A percentile compares a stretch with the other conserved stretches of the same genome.
Conservation (phyloP, 2,113 vertebrate genomes). For the Carassius carassius region DNA sequence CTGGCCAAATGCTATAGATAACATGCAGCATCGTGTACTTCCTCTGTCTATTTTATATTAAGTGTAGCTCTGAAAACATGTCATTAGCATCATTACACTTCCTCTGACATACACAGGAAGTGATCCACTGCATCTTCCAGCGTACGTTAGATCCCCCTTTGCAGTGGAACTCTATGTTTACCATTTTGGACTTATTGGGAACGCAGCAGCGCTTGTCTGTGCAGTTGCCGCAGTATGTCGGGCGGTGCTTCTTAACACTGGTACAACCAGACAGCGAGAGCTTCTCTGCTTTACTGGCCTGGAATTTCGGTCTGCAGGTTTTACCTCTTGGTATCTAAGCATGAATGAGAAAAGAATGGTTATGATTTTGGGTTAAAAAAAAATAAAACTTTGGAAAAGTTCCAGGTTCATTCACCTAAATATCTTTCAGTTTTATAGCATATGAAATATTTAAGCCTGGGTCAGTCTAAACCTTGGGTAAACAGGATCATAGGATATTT, state of each 20-base stretch:
- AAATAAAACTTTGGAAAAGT: background rate
- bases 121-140: slow-evolving; percentile 98
- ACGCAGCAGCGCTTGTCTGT: slow-evolving; percentile 87
- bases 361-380: background rate
- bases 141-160: slow-evolving; percentile 77
- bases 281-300: slow-evolving; percentile 82
- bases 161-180: slow-evolving; percentile 87
- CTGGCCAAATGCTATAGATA: background rate
- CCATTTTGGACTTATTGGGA: slow-evolving; percentile 86
- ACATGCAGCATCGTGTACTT: background rate
- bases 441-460: background rate
- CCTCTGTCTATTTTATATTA: slow-evolving; percentile 71
- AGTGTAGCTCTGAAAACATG: slow-evolving; percentile 86
- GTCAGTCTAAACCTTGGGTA: background rate
- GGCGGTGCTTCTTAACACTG: slow-evolving; percentile 82
- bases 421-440: background rate
- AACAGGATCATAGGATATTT: no score
- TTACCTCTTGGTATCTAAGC: slow-evolving; percentile 85
- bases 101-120: slow-evolving; percentile 90
- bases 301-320: slow-evolving; percentile 86
- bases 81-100: slow-evolving; percentile 83
- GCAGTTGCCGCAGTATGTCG: slow-evolving; percentile 89
- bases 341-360: background rate
- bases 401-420: background rate
- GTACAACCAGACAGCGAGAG: slow-evolving; percentile 87